phyloP scores from a whole-genome alignment of 2,888 invertebrate species.

The Cataglyphis cursor region DNA sequence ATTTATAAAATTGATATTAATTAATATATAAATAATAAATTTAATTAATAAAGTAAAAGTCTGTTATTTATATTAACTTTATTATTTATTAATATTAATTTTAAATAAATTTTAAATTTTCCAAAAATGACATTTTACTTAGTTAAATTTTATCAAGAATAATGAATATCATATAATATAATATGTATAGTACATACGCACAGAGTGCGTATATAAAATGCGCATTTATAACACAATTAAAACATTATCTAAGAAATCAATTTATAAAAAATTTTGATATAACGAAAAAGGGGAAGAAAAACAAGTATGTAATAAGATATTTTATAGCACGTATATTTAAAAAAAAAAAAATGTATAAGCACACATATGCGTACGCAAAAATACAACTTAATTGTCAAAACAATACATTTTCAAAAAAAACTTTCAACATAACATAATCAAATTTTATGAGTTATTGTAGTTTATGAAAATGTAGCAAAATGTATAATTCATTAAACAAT shows the following conservation, averaged over 20 bases:
- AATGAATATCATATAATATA: neutral
- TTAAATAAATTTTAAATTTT: neutral
- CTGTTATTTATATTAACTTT: neutral
- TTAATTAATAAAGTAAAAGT: neutral
- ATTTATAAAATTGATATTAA: neutral
- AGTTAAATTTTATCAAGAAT: neutral
- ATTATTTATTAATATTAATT: neutral
- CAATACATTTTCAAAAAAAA: no score
- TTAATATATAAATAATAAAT: neutral
- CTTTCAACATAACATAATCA: no score
- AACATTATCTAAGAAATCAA: no score
- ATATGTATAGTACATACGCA: neutral
- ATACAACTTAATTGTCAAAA: no score
- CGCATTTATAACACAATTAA: no score
- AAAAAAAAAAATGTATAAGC: no score
- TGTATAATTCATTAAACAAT: slow-evolving; percentile 66
- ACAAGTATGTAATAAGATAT: no score
- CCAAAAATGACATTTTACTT: neutral
- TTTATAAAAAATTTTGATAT: no score
- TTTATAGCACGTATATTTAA: no score
- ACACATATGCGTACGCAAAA: no score
- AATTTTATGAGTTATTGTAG: slow-evolving; percentile 30
- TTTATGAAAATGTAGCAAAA: slow-evolving; percentile 60
- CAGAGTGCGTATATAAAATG: no score
- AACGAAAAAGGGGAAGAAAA: no score